Evolutionary conservation across 2,113 vertebrate species (phyloP).

Genomic region (Poecilia latipinna): DNA sequence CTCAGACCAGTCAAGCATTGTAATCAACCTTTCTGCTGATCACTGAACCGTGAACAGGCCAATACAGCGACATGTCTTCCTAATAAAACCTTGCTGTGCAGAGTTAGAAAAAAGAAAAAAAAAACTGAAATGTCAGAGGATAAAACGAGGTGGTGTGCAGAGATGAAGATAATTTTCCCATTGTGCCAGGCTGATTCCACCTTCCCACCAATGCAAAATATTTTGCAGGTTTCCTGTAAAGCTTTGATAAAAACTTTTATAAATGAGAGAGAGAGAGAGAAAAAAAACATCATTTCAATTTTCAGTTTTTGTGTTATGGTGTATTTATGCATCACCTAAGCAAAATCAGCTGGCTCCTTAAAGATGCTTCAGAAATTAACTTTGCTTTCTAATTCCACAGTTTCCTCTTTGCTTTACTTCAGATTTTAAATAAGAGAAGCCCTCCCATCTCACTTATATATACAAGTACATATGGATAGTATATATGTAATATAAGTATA

Average conservation of each 20-base stretch:
- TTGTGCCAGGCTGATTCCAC: background rate
- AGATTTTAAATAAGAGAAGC: background rate
- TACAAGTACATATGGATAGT: no score
- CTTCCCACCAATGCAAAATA: background rate
- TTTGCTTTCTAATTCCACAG: no score
- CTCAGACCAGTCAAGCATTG: background rate
- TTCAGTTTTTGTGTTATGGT: background rate
- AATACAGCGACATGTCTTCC: no score
- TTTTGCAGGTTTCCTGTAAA: background rate
- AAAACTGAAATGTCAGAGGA: background rate
- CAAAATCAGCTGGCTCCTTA: background rate
- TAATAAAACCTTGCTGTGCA: background rate
- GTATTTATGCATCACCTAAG: background rate
- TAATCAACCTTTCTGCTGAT: conserved; percentile 3
- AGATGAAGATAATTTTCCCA: background rate
- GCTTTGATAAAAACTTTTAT: background rate
- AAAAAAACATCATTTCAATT: background rate
- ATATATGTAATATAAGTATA: no score
- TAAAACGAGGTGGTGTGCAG: background rate
- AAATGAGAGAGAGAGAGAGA: background rate
- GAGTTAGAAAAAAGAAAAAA: background rate
- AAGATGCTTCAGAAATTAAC: no score
- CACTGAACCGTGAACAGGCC: background rate
- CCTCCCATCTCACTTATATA: no score
- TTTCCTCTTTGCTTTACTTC: background rate